These are phyloP conservation scores for Leguminivora glycinivorella DNA, from an alignment of 1,140 invertebrate genomes.

Conservation along the genomic window DNA sequence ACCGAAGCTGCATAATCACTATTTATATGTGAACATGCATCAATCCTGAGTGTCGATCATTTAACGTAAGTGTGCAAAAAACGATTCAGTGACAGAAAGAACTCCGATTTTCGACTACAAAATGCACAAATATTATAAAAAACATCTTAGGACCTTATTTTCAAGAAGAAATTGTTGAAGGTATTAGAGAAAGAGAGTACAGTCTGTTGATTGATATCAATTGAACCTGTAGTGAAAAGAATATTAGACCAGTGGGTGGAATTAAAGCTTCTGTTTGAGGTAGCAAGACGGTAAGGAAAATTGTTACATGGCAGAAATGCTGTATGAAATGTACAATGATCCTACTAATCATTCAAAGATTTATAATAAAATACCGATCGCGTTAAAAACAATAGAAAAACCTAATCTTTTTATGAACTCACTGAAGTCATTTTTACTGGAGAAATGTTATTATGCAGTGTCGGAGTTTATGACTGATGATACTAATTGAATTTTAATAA, in stretches of 20 bases:
- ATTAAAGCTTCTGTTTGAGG: slow-evolving; percentile 48
- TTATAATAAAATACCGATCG: too few relatives aligned
- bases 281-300: slow-evolving; percentile 34
- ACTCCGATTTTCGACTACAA: slow-evolving; percentile 48
- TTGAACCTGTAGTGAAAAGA: slow-evolving; percentile 49
- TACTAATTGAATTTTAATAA: too few relatives aligned
- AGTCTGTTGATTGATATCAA: slow-evolving; percentile 56
- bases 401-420: too few relatives aligned
- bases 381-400: too few relatives aligned
- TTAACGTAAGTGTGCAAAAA: slow-evolving; percentile 41
- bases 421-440: too few relatives aligned
- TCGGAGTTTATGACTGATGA: too few relatives aligned
- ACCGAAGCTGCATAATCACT: slow-evolving; percentile 35
- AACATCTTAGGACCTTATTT: slow-evolving; percentile 55
- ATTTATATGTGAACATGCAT: slow-evolving; percentile 39
- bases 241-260: slow-evolving; percentile 59
- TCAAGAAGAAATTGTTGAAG: slow-evolving; percentile 41
- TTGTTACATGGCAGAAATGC: slow-evolving; percentile 38
- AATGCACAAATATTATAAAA: slow-evolving; percentile 57
- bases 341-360: slow-evolving; percentile 27
- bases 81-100: slow-evolving; percentile 15
- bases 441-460: too few relatives aligned
- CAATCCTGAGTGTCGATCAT: slow-evolving; percentile 35
- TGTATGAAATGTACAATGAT: slow-evolving; percentile 30
- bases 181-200: slow-evolving; percentile 54